A percentile compares a stretch with the other conserved stretches of the same genome.
Conservation (phyloP, 2,888 invertebrate species). For the Scaptomyza caliginosa region DNA sequence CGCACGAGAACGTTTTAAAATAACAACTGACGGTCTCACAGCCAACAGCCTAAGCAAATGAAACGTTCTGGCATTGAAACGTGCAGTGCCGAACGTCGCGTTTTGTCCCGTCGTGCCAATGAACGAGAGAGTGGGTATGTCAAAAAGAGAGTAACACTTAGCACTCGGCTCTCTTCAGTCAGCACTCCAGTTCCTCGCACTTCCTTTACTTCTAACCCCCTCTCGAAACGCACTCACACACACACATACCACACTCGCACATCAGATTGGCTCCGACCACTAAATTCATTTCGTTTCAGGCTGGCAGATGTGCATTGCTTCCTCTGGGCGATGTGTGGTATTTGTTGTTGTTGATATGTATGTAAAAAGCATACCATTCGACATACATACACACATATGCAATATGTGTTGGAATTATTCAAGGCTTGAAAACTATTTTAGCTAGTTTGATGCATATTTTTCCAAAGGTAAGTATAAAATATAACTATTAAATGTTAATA, state of each 20-base stretch:
- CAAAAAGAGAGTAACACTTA: conserved; percentile 12
- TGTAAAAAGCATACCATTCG: conserved; percentile 4
- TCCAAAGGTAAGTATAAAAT: too few relatives aligned
- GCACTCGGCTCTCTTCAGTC: conserved; percentile 24
- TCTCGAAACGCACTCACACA: conserved; percentile 13
- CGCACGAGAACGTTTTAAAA: conserved; percentile 50
- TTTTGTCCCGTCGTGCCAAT: conserved; percentile 1
- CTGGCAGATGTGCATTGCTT: conserved; percentile 56
- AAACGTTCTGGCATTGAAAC: conserved; percentile 42
- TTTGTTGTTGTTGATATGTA: conserved; percentile 1
- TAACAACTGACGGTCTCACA: conserved; percentile 49
- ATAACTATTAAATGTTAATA: background rate
- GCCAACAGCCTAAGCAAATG: conserved; percentile 18
- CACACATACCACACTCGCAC: conserved; percentile 11
- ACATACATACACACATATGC: conserved; percentile 1
- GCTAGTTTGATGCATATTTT: too few relatives aligned
- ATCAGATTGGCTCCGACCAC: conserved; percentile 30
- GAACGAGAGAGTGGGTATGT: conserved; percentile 1
- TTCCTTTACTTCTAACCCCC: conserved; percentile 10
- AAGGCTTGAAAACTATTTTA: background rate
- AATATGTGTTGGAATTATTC: conserved; percentile 8
- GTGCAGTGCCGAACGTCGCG: conserved; percentile 22
- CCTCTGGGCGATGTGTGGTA: conserved; percentile 12
- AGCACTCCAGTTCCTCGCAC: conserved; percentile 34
- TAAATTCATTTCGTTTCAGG: conserved; percentile 8